Evolutionary conservation across 2,888 invertebrate genomes (phyloP).

Genomic region (Tenthredo livida): DNA sequence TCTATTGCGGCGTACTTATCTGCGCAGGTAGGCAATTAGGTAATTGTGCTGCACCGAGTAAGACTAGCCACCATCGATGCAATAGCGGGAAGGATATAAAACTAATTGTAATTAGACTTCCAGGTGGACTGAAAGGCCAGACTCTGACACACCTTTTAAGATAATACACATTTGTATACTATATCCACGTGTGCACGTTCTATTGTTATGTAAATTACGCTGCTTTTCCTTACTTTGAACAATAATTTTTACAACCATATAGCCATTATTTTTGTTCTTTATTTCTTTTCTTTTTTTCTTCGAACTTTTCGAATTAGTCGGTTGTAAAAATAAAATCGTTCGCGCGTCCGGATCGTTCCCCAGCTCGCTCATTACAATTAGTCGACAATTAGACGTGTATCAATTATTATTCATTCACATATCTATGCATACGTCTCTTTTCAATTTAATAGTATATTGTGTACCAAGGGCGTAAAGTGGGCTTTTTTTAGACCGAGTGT

Average conservation of each 20-base stretch:
- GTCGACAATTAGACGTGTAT: conserved; percentile 18
- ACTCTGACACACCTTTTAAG: conserved; percentile 18
- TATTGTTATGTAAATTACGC: conserved; percentile 4
- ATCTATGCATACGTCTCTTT: neutral
- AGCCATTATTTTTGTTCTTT: neutral
- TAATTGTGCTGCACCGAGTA: neutral
- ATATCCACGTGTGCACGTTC: neutral
- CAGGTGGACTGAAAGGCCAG: conserved; percentile 28
- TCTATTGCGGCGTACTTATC: neutral
- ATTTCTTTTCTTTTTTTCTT: neutral
- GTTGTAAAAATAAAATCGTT: neutral
- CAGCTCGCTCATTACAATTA: neutral
- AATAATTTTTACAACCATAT: neutral
- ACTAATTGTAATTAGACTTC: conserved; percentile 6
- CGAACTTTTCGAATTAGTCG: neutral
- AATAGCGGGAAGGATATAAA: neutral
- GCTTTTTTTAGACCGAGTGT: no score
- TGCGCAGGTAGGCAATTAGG: neutral
- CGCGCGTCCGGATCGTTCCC: neutral
- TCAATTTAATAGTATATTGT: no score
- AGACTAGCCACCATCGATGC: neutral
- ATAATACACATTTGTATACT: neutral
- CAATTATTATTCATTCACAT: neutral
- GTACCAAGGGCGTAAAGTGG: no score
- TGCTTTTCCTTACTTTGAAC: neutral